Evolutionary conservation across 2,888 invertebrate genomes (phyloP), one percentile per base, ranked within the genome.

Genomic region (Arge pagana): DNA sequence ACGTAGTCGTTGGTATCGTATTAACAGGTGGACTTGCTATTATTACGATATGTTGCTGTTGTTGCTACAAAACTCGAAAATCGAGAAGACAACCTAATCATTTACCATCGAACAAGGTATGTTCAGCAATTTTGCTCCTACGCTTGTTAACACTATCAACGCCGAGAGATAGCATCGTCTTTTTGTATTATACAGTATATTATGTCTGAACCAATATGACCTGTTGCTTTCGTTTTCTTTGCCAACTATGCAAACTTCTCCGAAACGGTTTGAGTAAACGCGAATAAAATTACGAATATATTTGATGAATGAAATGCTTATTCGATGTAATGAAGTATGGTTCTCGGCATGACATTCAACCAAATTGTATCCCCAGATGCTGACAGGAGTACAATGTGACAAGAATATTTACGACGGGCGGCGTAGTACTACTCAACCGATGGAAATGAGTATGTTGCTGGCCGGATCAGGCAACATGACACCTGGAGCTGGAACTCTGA

Each of bases 391-490:
- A n/a, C 75, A 75, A 39, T 74, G 75, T 40, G 75, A 88, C 74
- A 89, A 90, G 74, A 90, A 90, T 72, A 90, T 90, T 61, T 90
- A 90, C 73, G 75, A 76, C 35, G 90, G 90, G 1, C 87, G 89
- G 69, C 87, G 88, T 3, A 85, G 86, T 67, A 80, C 87, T 10
- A 88, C 87, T 61, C 86, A 89, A 21, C 87, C 87, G 1, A 87
- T 93, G 75, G 95, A 95, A 80, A 85, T 93, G 85, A 90, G 87
- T 71, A 89, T 90, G 50, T 77, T 92, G 43, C 78, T 91, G 45
- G 83, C 82, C 16, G 83, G 83, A 52, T 80, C 80, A 56, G 76
- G 66, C 10, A 74, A 73, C 49, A 78, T 79, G 65, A 81, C 80
- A 64, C 80, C 82, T 60, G 74, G 82, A 64, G 77, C 79, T 64